Evolutionary conservation across 1,140 invertebrate species (phyloP).

Genomic region (Drosophila chauvacae): DNA sequence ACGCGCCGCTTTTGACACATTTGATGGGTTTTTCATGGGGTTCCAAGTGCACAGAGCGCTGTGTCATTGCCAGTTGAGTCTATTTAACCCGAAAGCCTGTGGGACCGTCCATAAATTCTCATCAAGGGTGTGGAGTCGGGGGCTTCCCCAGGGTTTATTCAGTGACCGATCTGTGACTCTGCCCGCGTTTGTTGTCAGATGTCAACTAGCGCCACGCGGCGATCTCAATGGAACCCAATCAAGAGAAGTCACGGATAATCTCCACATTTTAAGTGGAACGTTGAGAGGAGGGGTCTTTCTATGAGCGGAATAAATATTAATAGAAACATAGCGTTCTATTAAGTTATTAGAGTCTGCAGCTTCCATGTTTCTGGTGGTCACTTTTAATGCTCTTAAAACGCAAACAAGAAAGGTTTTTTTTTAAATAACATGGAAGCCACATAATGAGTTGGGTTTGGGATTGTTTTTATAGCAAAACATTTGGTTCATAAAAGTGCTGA

Average conservation of each 20-base stretch:
- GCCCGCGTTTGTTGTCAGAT: conserved; percentile 65
- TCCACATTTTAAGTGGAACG: conserved; percentile 22
- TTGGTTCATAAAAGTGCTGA: conserved; percentile 8
- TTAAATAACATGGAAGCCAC: neutral
- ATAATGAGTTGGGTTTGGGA: neutral
- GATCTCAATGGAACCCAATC: conserved; percentile 69
- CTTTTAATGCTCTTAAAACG: neutral
- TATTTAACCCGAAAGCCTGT: conserved; percentile 54
- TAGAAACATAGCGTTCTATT: conserved; percentile 18
- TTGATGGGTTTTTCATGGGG: conserved; percentile 47
- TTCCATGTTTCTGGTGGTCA: conserved; percentile 1
- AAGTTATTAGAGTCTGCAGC: neutral
- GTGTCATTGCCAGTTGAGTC: conserved; percentile 45
- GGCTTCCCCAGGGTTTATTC: conserved; percentile 6
- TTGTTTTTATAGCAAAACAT: conserved; percentile 4
- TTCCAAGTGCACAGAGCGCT: conserved; percentile 23
- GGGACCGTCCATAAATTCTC: conserved; percentile 72
- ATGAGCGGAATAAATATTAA: conserved; percentile 19
- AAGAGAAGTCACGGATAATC: conserved; percentile 67
- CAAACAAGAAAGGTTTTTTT: conserved; percentile 7
- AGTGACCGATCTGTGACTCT: conserved; percentile 18
- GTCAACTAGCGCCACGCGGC: conserved; percentile 80
- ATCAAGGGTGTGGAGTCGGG: conserved; percentile 53
- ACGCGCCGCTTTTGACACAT: conserved; percentile 79
- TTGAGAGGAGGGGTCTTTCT: neutral